Conservation (phyloP, 2,888 invertebrate species). For the Anaspis maculata region DNA sequence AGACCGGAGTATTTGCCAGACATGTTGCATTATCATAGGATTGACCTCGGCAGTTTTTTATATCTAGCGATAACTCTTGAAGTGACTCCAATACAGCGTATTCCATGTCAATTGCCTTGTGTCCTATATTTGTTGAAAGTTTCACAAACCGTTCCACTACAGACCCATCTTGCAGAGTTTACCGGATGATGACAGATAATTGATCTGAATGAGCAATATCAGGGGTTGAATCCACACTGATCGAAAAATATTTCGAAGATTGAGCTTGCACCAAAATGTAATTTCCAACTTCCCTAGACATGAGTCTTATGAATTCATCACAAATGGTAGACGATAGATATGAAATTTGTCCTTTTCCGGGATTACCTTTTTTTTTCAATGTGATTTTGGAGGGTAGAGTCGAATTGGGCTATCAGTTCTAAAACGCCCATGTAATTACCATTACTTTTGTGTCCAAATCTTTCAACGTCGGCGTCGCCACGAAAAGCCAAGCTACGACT, state of each 20-base stretch:
- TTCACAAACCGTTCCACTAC: slow-evolving; percentile 27
- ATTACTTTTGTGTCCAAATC: slow-evolving; percentile 19
- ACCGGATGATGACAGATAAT: slow-evolving; percentile 27
- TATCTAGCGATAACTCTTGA: slow-evolving; percentile 13
- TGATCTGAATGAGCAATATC: slow-evolving; percentile 29
- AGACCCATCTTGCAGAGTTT: slow-evolving; percentile 15
- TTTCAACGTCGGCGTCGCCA: slow-evolving; percentile 21
- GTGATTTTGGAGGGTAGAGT: slow-evolving; percentile 25
- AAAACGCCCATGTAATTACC: slow-evolving; percentile 26
- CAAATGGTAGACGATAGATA: slow-evolving; percentile 7
- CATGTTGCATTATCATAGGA: slow-evolving; percentile 27
- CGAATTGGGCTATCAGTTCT: slow-evolving; percentile 26
- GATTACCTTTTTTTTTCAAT: slow-evolving; percentile 14
- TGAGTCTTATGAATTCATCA: slow-evolving; percentile 24
- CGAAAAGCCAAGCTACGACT: slow-evolving; percentile 16
- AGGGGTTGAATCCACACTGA: slow-evolving; percentile 29
- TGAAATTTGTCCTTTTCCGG: slow-evolving; percentile 2
- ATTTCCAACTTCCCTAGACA: slow-evolving; percentile 21
- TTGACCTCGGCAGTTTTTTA: slow-evolving; percentile 19
- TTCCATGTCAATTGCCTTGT: no score
- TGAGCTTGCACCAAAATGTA: slow-evolving; percentile 14
- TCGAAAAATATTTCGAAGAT: slow-evolving; percentile 22
- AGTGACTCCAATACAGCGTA: slow-evolving; percentile 14
- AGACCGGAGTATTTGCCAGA: slow-evolving; percentile 26
- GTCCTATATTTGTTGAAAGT: no score